Evolutionary conservation across 2,797 vertebrate genomes (phyloP).

Genomic region (Poliocrania exsul): DNA sequence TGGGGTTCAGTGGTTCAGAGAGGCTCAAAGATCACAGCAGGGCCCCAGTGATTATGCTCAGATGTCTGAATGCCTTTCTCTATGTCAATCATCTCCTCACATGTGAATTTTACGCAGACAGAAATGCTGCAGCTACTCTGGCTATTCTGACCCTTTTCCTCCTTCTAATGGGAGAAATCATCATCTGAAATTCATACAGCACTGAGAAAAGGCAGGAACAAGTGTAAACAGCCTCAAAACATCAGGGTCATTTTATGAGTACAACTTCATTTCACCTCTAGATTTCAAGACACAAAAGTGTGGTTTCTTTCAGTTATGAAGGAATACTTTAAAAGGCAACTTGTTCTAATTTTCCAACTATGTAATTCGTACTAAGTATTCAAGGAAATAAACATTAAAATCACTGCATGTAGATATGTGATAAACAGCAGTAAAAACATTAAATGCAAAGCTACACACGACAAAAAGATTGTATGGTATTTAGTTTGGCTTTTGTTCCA

Average conservation of each 20-base stretch:
- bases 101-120: neutral
- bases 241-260: neutral
- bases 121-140: neutral
- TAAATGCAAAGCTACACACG: neutral
- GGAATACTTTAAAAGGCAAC: neutral
- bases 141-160: neutral
- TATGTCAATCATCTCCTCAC: fast-evolving
- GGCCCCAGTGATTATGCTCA: neutral
- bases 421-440: neutral
- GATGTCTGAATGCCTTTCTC: neutral
- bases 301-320: neutral
- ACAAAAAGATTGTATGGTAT: neutral
- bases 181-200: neutral
- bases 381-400: neutral
- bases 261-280: neutral
- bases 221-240: neutral
- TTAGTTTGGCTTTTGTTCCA: neutral
- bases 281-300: neutral
- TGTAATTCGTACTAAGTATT: neutral
- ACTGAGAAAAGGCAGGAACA: neutral
- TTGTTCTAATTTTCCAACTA: neutral
- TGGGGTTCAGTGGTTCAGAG: neutral
- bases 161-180: neutral
- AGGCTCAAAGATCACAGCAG: neutral
- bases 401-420: neutral